Evolutionary conservation across 2,113 vertebrate species (phyloP).

Genomic region (Speoplatyrhinus poulsoni): DNA sequence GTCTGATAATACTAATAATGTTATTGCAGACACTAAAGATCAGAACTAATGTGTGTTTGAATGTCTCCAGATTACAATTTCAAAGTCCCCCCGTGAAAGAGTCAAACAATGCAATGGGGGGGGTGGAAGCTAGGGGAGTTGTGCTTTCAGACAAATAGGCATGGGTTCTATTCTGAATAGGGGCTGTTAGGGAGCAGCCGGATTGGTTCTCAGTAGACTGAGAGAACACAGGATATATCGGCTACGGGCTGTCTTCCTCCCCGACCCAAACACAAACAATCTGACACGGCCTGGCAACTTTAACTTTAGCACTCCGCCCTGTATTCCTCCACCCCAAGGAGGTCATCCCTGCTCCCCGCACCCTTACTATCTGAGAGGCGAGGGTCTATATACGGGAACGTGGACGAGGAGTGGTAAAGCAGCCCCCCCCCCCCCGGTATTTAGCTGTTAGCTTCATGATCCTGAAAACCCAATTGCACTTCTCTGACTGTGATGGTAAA

Average conservation of each 20-base stretch:
- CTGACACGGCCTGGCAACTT: slow-evolving; percentile 37
- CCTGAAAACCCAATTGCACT: slow-evolving; percentile 82
- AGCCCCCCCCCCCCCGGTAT: slow-evolving; percentile 37
- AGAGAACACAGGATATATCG: slow-evolving; percentile 33
- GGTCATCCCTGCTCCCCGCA: slow-evolving; percentile 9
- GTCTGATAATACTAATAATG: slow-evolving; percentile 72
- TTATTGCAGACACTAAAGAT: slow-evolving; percentile 76
- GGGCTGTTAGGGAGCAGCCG: slow-evolving; percentile 55
- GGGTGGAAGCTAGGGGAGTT: slow-evolving; percentile 27
- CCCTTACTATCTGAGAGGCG: slow-evolving; percentile 32
- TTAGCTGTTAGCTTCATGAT: slow-evolving; percentile 78
- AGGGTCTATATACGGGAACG: slow-evolving; percentile 50
- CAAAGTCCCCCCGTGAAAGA: slow-evolving; percentile 78
- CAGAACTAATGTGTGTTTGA: slow-evolving; percentile 80
- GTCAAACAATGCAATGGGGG: slow-evolving; percentile 69
- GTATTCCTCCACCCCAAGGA: slow-evolving; percentile 33
- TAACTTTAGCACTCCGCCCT: slow-evolving; percentile 45
- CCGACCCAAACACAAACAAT: slow-evolving; percentile 16
- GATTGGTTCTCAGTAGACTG: slow-evolving; percentile 68
- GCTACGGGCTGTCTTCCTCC: slow-evolving; percentile 29
- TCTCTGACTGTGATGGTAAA: slow-evolving; percentile 76
- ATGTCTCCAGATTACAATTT: slow-evolving; percentile 81
- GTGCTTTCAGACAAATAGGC: slow-evolving; percentile 77
- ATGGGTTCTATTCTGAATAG: slow-evolving; percentile 67
- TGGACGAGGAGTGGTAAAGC: not conserved